phyloP scores from a whole-genome alignment of 2,888 invertebrate genomes.

The Drosophila gaucha region DNA sequence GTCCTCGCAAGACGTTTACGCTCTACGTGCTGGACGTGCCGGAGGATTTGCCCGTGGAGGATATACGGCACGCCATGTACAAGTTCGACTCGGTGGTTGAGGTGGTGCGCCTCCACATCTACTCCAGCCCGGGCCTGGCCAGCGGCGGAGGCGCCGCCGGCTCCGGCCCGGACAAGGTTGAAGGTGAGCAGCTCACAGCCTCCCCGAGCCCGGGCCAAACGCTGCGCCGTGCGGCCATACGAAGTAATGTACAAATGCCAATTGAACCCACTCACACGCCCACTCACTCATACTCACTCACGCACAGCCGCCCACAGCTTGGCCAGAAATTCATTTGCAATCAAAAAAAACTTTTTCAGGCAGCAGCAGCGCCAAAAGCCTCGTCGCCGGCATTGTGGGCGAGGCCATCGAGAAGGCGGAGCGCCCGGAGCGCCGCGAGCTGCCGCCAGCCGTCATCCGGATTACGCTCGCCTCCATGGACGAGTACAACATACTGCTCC shows the following conservation, averaged over 20 bases:
- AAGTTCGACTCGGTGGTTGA: slow-evolving; percentile 92
- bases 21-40: slow-evolving; percentile 93
- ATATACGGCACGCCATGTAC: slow-evolving; percentile 92
- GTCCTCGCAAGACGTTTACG: slow-evolving; percentile 94
- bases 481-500: slow-evolving; percentile 91
- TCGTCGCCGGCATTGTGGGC: slow-evolving; percentile 54
- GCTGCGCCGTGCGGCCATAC: slow-evolving; percentile 68
- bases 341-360: slow-evolving; percentile 14
- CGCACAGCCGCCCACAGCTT: not conserved
- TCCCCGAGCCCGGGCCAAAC: slow-evolving; percentile 41
- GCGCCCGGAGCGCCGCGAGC: slow-evolving; percentile 85
- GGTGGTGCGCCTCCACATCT: slow-evolving; percentile 88
- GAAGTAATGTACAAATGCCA: slow-evolving; percentile 63
- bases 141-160: slow-evolving; percentile 18
- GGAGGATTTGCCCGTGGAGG: slow-evolving; percentile 93
- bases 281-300: slow-evolving; percentile 1
- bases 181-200: slow-evolving; percentile 77
- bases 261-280: slow-evolving; percentile 20
- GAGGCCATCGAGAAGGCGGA: slow-evolving; percentile 72
- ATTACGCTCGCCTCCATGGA: slow-evolving; percentile 91
- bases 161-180: slow-evolving; percentile 72
- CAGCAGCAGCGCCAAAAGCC: slow-evolving; percentile 50
- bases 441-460: slow-evolving; percentile 88
- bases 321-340: not conserved
- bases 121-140: slow-evolving; percentile 63